Evolutionary conservation across 2,113 vertebrate species (phyloP).

Genomic region (Galbula dea): DNA sequence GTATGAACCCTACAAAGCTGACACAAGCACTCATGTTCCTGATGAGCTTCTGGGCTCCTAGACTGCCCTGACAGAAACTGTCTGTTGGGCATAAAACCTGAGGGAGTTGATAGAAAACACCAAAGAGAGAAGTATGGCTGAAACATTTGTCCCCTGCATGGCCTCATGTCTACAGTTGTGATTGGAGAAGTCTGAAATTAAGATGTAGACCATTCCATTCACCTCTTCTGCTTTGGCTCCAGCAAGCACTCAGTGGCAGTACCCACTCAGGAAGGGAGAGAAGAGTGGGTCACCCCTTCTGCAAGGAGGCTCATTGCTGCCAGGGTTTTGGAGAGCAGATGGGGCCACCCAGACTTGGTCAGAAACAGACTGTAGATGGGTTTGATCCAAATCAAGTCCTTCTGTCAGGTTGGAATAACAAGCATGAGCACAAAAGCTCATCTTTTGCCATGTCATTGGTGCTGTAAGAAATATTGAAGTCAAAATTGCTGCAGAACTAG

Average conservation of each 20-base stretch:
- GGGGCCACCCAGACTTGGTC: not conserved
- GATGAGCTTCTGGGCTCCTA: not conserved
- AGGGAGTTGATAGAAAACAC: not conserved
- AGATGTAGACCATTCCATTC: not conserved
- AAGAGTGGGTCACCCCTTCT: not conserved
- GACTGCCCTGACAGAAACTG: not conserved
- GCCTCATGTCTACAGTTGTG: accelerated
- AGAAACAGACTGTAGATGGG: not conserved
- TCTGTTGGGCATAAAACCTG: not conserved
- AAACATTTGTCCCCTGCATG: accelerated
- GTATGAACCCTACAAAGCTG: not conserved
- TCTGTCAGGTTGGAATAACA: not conserved
- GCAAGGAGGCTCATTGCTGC: not conserved
- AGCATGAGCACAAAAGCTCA: not conserved
- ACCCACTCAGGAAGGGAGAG: not conserved
- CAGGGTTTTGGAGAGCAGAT: not conserved
- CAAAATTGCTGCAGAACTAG: not conserved
- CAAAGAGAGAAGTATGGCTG: not conserved
- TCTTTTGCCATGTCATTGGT: not conserved
- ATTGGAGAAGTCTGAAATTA: not conserved
- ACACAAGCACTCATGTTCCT: not conserved
- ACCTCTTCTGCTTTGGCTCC: not conserved
- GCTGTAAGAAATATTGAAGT: not conserved
- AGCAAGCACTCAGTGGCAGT: too few relatives aligned
- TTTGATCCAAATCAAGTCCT: not conserved